These are phyloP conservation scores for Lepisosteus oculatus DNA, from an alignment of 2,113 vertebrate species.

Conservation along the genomic window DNA sequence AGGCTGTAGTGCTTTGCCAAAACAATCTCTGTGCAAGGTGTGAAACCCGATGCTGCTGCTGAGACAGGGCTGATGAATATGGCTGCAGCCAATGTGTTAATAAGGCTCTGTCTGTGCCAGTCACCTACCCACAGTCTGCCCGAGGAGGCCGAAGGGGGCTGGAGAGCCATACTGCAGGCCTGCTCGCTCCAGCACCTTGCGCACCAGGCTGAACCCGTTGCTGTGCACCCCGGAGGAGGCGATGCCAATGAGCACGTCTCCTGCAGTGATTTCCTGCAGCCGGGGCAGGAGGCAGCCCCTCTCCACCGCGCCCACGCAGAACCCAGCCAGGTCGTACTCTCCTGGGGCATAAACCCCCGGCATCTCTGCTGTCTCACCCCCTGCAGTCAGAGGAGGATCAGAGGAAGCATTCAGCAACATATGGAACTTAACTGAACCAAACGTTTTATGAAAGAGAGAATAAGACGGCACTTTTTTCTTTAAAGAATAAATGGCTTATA, in stretches of 20 bases:
- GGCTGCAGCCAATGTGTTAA: too few species aligned
- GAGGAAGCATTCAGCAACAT: too few species aligned
- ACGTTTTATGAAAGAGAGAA: too few species aligned
- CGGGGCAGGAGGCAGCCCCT: constrained; percentile 76
- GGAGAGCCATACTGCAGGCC: constrained; percentile 70
- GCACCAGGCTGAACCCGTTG: constrained; percentile 93
- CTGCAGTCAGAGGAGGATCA: constrained; percentile 43
- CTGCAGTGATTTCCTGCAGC: constrained; percentile 70
- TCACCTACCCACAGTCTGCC: constrained; percentile 77
- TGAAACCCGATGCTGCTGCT: too few species aligned
- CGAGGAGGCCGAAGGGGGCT: constrained; percentile 56
- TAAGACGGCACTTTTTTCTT: too few species aligned
- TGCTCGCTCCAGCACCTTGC: constrained; percentile 78
- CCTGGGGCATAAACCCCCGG: constrained; percentile 81
- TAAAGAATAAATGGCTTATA: too few species aligned
- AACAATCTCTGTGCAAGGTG: too few species aligned
- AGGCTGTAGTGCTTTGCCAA: too few species aligned
- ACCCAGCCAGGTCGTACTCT: constrained; percentile 91
- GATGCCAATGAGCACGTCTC: constrained; percentile 80
- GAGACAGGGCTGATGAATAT: too few species aligned
- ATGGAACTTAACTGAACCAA: too few species aligned
- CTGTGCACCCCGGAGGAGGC: constrained; percentile 93
- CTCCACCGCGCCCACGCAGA: constrained; percentile 87
- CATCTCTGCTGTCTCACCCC: constrained; percentile 96
- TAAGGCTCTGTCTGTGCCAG: not conserved